Evolutionary conservation across 2,113 vertebrate genomes (phyloP).

Genomic region (Centropus unirufus): DNA sequence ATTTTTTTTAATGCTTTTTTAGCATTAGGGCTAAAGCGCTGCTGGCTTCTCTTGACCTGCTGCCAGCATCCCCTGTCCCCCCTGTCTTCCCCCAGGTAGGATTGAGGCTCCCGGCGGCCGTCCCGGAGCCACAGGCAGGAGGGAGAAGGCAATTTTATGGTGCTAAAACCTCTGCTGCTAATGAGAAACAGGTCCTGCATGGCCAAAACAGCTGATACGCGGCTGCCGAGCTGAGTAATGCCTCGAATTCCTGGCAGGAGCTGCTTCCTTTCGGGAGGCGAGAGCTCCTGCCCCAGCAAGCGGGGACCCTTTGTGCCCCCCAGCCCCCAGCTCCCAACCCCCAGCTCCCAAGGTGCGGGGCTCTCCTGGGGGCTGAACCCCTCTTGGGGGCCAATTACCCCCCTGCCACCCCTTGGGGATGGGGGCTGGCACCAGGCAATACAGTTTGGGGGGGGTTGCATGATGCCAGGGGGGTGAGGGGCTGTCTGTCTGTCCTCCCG

Average conservation of each 20-base stretch:
- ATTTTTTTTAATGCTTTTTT: too few relatives aligned
- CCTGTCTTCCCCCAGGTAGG: not conserved
- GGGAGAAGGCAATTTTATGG: not conserved
- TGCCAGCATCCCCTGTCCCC: accelerated
- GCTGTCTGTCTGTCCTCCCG: not conserved
- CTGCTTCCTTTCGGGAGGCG: not conserved
- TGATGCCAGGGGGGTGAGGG: accelerated
- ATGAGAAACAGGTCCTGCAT: not conserved
- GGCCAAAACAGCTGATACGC: not conserved
- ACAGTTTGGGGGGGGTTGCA: not conserved
- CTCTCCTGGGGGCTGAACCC: not conserved
- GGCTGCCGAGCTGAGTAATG: conserved; percentile 14
- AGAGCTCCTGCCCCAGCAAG: not conserved
- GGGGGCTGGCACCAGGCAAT: accelerated
- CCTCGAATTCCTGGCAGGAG: conserved; percentile 55
- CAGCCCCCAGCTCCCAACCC: too few relatives aligned
- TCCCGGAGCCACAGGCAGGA: not conserved
- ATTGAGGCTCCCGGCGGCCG: accelerated
- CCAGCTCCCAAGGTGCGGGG: accelerated
- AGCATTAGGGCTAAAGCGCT: accelerated
- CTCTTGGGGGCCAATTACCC: accelerated
- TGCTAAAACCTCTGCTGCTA: not conserved
- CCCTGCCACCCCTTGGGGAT: not conserved
- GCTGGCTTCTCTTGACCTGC: not conserved
- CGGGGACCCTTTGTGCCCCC: not conserved